phyloP scores from a whole-genome alignment of 2,888 invertebrate genomes.

The Trichopria drosophilae region DNA sequence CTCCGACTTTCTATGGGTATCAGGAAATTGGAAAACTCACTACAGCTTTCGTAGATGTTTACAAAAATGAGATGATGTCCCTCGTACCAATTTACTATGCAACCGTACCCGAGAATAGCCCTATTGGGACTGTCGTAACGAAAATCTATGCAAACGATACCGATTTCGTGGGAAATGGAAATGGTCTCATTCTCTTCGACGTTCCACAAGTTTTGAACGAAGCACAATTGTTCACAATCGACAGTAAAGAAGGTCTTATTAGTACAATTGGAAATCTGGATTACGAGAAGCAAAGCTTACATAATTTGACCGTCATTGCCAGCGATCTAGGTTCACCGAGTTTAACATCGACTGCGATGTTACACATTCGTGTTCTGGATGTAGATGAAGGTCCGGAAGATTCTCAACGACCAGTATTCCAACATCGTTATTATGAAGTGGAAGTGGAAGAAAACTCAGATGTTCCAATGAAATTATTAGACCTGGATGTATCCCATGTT shows the following conservation, averaged over 20 bases:
- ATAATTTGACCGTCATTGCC: slow-evolving; percentile 80
- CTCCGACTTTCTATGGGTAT: slow-evolving; percentile 78
- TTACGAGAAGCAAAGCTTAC: slow-evolving; percentile 65
- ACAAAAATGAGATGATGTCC: slow-evolving; percentile 25
- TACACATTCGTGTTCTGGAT: slow-evolving; percentile 70
- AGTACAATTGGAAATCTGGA: slow-evolving; percentile 75
- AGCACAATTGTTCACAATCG: slow-evolving; percentile 71
- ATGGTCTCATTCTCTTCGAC: slow-evolving; percentile 79
- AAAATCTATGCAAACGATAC: slow-evolving; percentile 82
- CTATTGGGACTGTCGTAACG: slow-evolving; percentile 73
- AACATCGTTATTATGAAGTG: slow-evolving; percentile 76
- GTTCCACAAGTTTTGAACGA: slow-evolving; percentile 66
- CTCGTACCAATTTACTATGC: slow-evolving; percentile 75
- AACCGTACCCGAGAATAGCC: slow-evolving; percentile 73
- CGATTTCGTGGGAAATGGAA: slow-evolving; percentile 84
- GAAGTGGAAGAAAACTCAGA: slow-evolving; percentile 80
- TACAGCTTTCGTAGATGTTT: slow-evolving; percentile 60
- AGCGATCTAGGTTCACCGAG: slow-evolving; percentile 85
- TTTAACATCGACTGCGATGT: slow-evolving; percentile 75
- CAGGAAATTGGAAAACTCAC: slow-evolving; percentile 65
- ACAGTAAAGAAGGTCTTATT: slow-evolving; percentile 82
- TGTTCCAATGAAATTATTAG: slow-evolving; percentile 74
- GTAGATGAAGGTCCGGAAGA: slow-evolving; percentile 62
- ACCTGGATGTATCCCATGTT: slow-evolving; percentile 74
- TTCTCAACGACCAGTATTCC: slow-evolving; percentile 59